phyloP scores from a whole-genome alignment of 2,113 vertebrate species.

The Misgurnus mizolepis region DNA sequence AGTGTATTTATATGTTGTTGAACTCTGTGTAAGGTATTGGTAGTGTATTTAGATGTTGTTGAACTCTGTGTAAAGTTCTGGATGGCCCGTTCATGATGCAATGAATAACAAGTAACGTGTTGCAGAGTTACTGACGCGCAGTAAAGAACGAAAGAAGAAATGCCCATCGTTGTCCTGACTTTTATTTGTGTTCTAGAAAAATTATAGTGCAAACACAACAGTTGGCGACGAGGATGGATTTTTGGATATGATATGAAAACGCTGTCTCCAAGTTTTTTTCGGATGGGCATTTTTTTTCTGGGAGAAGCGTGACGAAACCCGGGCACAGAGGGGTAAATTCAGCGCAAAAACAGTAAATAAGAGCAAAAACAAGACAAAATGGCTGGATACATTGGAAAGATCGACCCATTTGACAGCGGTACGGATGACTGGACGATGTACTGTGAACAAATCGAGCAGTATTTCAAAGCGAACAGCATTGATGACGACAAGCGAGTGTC shows the following conservation, averaged over 20 bases:
- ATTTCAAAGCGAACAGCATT: constrained; percentile 13
- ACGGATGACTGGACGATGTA: constrained; percentile 15
- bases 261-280: not conserved
- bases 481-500: not conserved
- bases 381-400: constrained; percentile 17
- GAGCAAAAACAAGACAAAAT: not conserved
- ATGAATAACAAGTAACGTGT: no score
- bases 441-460: constrained; percentile 15
- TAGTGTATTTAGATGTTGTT: no score
- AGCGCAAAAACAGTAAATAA: not conserved
- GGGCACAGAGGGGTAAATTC: not conserved
- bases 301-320: not conserved
- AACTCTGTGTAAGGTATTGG: no score
- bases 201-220: not conserved
- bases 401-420: constrained; percentile 10
- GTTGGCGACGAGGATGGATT: not conserved
- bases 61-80: no score
- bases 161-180: no score
- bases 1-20: no score
- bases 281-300: not conserved
- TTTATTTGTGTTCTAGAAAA: no score
- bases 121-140: no score
- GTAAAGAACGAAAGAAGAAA: no score
- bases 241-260: not conserved
- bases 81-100: no score